Evolutionary conservation across 2,113 vertebrate genomes (phyloP).

Genomic region (Clarias gariepinus): DNA sequence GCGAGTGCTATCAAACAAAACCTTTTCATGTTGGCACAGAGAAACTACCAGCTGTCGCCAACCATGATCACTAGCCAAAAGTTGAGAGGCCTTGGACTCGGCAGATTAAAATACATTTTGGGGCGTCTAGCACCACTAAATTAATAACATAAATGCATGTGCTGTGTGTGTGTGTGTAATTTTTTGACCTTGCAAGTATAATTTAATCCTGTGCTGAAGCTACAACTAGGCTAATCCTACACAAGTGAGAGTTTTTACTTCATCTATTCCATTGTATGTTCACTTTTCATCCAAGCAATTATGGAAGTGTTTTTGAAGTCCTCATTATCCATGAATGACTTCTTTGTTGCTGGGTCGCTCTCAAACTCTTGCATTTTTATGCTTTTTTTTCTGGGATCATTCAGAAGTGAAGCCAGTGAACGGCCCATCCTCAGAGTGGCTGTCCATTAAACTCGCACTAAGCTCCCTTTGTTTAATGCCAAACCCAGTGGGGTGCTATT

Average conservation of each 20-base stretch:
- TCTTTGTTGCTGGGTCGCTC: slow-evolving; percentile 39
- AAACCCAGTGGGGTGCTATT: slow-evolving; percentile 39
- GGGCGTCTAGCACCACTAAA: too few species aligned
- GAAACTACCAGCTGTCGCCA: too few species aligned
- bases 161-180: too few species aligned
- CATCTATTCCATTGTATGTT: slow-evolving; percentile 21
- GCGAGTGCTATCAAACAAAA: too few species aligned
- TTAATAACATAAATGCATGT: too few species aligned
- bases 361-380: slow-evolving; percentile 26
- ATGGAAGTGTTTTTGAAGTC: slow-evolving; percentile 52
- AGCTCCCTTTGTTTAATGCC: slow-evolving; percentile 39
- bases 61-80: too few species aligned
- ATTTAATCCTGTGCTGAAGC: too few species aligned
- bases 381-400: slow-evolving; percentile 26
- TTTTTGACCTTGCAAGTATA: too few species aligned
- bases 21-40: too few species aligned
- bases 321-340: slow-evolving; percentile 34
- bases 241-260: neutral
- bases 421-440: slow-evolving; percentile 38
- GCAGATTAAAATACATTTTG: too few species aligned
- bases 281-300: slow-evolving; percentile 52
- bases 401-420: slow-evolving; percentile 45
- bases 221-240: neutral
- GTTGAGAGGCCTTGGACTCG: too few species aligned
- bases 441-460: slow-evolving; percentile 42